These are phyloP conservation scores for Microctonus brassicae DNA, from an alignment of 2,888 invertebrate species.

Conservation along the genomic window DNA sequence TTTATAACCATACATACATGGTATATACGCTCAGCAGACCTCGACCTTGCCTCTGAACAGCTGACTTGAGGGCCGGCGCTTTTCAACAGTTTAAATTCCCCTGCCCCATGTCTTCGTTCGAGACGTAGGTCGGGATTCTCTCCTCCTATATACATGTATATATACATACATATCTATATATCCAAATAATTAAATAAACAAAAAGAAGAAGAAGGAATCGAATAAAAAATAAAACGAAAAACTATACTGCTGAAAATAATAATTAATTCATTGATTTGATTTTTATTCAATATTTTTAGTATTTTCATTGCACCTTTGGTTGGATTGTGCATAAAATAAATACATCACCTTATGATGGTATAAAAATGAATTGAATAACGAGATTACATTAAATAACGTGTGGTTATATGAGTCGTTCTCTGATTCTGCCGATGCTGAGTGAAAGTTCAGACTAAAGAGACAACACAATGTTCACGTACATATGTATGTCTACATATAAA, in stretches of 20 bases:
- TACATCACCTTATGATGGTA: background rate
- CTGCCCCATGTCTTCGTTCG: constrained; percentile 1
- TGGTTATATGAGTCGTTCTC: background rate
- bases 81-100: constrained; percentile 25
- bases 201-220: background rate
- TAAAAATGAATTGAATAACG: constrained; percentile 3
- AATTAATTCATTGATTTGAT: no score
- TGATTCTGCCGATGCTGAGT: background rate
- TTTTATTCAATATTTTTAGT: no score
- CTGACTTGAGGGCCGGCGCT: constrained; percentile 54
- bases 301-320: no score
- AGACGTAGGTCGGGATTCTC: constrained; percentile 34
- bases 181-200: background rate
- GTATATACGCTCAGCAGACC: constrained; percentile 47
- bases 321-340: no score
- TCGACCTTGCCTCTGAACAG: constrained; percentile 64
- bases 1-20: constrained; percentile 8
- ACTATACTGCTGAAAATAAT: no score
- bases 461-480: background rate
- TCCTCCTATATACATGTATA: background rate
- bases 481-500: background rate
- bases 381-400: background rate
- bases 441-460: background rate
- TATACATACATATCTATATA: background rate
- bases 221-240: background rate